Percentiles rank a stretch among this genome's conserved stretches.
Conservation (phyloP, 2,888 invertebrate genomes). For the Conchocele bisecta region DNA sequence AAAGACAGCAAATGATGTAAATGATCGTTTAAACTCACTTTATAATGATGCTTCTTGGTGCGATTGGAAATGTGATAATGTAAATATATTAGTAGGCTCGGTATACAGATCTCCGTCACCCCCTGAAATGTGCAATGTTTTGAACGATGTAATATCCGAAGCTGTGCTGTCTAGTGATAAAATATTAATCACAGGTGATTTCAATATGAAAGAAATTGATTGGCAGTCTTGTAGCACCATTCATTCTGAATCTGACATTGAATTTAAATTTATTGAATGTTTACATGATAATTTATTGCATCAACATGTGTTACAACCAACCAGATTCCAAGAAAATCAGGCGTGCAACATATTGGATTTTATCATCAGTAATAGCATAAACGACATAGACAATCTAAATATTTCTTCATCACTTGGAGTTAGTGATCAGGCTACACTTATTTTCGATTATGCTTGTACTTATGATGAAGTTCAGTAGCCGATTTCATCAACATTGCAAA, state of each 20-base stretch:
- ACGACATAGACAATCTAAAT: constrained; percentile 8
- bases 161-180: not conserved
- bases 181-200: constrained; percentile 17
- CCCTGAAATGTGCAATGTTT: not conserved
- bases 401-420: constrained; percentile 12
- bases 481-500: too few species aligned
- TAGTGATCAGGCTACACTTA: constrained; percentile 8
- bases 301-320: constrained; percentile 19
- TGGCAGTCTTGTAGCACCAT: constrained; percentile 14
- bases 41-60: constrained; percentile 16
- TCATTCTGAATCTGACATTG: constrained; percentile 7
- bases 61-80: constrained; percentile 4
- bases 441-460: constrained; percentile 8
- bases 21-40: not conserved
- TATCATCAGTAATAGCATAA: constrained; percentile 9
- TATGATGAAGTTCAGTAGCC: too few species aligned
- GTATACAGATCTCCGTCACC: constrained; percentile 9
- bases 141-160: not conserved
- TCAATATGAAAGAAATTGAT: constrained; percentile 29
- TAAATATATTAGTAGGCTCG: not conserved
- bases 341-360: constrained; percentile 7
- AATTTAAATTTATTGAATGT: constrained; percentile 22
- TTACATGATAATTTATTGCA: constrained; percentile 16
- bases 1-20: not conserved
- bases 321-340: constrained; percentile 17